Evolutionary conservation across 2,888 invertebrate species (phyloP), one percentile per base, ranked within the genome.

Genomic region (Hedychridium roseum): DNA sequence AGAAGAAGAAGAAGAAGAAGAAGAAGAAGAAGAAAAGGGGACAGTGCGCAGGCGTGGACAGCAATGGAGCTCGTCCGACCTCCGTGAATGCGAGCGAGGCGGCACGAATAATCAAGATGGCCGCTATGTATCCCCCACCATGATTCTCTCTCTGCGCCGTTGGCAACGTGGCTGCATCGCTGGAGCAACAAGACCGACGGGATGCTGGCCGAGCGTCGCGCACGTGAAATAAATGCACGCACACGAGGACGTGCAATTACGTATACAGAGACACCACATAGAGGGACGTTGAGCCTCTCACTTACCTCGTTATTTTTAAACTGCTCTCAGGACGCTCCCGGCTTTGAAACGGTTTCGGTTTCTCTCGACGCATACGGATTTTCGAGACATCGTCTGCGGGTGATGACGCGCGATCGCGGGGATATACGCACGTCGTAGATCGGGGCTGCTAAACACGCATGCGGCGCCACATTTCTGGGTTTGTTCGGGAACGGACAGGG

Each of bases 31-130:
- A 30, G 44, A 18, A 9, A 16, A 23, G 16, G 36, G 23, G 9
- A 23, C 9, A 6, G 5, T 23, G 23, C 23, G 23, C 23, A 23
- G 23, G 23, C 23, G 23, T 23, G 5, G 9, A 23, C 9, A 23
- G 9, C 23, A 23, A n/a, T 20, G 34, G n/a, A n/a, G n/a, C n/a
- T n/a, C n/a, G n/a, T n/a, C n/a, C n/a, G n/a, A n/a, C n/a, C n/a
- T n/a, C n/a, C n/a, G 7, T 6, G 34, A 2, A 55, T 3, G 31
- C 27, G 52, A 51, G 49, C 16, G 42, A 50, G 15, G 51, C 36
- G 35, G 43, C 44, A 53, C 18, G 21, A 30, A 40, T 35, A 50
- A 52, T 47, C 64, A 71, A 66, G 63, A 72, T 70, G 70, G 71
- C 68, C 61, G 66, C 41, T 39, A 31, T 15, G n/a, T 7, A 16